A percentile compares a stretch with the other conserved stretches of the same genome.
These are phyloP conservation scores for Capra hircus DNA, from an alignment of 2,113 vertebrate genomes.

Conservation along the genomic window DNA sequence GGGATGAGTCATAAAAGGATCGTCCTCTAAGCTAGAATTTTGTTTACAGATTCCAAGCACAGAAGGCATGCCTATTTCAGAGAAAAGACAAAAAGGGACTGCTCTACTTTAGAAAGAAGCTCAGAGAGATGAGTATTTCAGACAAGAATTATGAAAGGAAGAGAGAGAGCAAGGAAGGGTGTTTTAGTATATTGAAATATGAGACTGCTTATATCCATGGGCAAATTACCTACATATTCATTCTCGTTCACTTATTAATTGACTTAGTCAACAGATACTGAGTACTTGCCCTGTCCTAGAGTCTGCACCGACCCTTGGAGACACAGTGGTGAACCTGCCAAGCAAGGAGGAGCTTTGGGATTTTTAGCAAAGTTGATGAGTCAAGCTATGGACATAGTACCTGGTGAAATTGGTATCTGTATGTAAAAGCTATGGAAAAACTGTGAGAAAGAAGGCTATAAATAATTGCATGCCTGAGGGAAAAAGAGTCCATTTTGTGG, in stretches of 20 bases:
- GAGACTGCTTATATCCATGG: neutral
- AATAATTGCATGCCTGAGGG: neutral
- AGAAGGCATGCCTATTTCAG: neutral
- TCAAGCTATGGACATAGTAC: neutral
- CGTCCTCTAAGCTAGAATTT: neutral
- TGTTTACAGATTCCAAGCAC: neutral
- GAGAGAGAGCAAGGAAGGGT: neutral
- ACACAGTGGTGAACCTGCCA: neutral
- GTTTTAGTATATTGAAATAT: neutral
- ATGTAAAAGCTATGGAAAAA: neutral
- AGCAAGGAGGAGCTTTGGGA: neutral
- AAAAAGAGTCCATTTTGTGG: neutral
- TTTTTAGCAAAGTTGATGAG: neutral
- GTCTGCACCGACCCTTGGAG: neutral
- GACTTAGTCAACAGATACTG: neutral
- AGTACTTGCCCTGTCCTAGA: neutral
- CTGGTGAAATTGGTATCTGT: neutral
- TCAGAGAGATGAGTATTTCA: neutral
- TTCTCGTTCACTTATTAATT: neutral
- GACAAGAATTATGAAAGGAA: neutral
- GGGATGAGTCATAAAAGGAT: neutral
- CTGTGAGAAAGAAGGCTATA: neutral
- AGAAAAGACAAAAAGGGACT: neutral
- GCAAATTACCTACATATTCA: neutral
- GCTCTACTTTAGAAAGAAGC: neutral